phyloP scores from a whole-genome alignment of 1,140 invertebrate species.

The Neuroterus valhalla region DNA sequence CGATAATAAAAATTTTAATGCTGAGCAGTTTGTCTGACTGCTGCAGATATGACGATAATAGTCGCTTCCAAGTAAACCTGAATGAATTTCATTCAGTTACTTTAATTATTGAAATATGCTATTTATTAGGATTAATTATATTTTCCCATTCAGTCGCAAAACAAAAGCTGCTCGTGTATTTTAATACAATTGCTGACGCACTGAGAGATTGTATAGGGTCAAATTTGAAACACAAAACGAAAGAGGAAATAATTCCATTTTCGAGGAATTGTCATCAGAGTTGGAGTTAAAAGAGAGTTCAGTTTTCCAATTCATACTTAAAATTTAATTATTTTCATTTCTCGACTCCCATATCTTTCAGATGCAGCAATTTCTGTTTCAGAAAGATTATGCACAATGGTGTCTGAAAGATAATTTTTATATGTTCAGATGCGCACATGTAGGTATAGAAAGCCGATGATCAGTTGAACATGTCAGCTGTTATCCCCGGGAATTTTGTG shows the following conservation, averaged over 20 bases:
- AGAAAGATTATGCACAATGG: neutral
- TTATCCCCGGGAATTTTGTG: neutral
- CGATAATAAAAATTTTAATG: slow-evolving; percentile 60
- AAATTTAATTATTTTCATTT: too few relatives aligned
- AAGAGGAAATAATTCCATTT: too few relatives aligned
- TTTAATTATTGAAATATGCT: slow-evolving; percentile 1
- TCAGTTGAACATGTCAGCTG: neutral
- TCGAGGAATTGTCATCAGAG: too few relatives aligned
- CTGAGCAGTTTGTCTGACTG: slow-evolving; percentile 46
- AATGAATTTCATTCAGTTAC: slow-evolving; percentile 3
- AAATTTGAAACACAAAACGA: too few relatives aligned
- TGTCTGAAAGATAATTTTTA: neutral
- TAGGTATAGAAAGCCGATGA: neutral
- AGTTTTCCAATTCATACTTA: too few relatives aligned
- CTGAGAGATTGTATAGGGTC: too few relatives aligned
- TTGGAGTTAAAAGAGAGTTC: too few relatives aligned
- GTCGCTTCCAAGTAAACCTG: neutral
- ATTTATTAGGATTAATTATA: neutral
- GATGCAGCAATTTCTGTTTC: neutral
- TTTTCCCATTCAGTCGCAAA: slow-evolving; percentile 1
- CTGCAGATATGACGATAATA: slow-evolving; percentile 50
- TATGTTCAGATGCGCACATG: slow-evolving; percentile 5
- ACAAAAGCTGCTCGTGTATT: neutral
- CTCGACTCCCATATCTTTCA: neutral
- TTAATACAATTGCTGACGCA: neutral